A percentile compares a stretch with the other conserved stretches of the same genome.
Conservation (phyloP, 1,140 invertebrate genomes). For the Prorops nasuta region DNA sequence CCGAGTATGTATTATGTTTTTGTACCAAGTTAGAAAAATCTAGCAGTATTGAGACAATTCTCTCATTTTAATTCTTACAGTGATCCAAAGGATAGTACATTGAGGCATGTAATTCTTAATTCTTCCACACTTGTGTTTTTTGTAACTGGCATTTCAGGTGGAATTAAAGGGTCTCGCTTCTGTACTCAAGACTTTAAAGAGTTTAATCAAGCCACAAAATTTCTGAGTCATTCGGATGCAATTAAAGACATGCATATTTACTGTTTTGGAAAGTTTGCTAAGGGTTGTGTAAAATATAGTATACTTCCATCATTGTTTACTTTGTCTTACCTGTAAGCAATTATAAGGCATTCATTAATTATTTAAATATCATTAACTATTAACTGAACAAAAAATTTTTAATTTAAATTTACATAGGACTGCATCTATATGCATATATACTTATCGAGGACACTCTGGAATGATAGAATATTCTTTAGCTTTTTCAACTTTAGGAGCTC, state of each 20-base stretch:
- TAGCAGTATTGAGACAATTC: background rate
- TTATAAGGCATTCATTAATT: slow-evolving; percentile 3
- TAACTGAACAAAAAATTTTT: slow-evolving; percentile 3
- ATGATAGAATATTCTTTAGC: slow-evolving; percentile 65
- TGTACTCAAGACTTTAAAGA: slow-evolving; percentile 68
- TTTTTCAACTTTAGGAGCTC: slow-evolving; percentile 61
- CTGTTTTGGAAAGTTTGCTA: slow-evolving; percentile 65
- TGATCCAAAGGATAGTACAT: background rate
- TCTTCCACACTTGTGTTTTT: too few relatives aligned
- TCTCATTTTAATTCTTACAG: background rate
- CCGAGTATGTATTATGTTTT: slow-evolving; percentile 14
- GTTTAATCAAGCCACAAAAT: slow-evolving; percentile 71
- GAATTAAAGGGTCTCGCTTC: slow-evolving; percentile 56
- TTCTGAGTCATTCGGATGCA: slow-evolving; percentile 65
- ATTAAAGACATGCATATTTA: slow-evolving; percentile 68
- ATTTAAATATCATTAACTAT: slow-evolving; percentile 2
- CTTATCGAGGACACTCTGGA: slow-evolving; percentile 65
- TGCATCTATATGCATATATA: slow-evolving; percentile 61
- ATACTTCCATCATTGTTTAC: slow-evolving; percentile 65
- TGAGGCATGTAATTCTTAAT: too few relatives aligned
- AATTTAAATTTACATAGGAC: slow-evolving; percentile 60
- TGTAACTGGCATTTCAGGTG: slow-evolving; percentile 49
- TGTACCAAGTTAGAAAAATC: background rate
- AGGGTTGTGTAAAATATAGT: slow-evolving; percentile 68
- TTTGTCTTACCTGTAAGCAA: slow-evolving; percentile 63